These are phyloP conservation scores for Sisyra terminalis DNA, from an alignment of 2,888 invertebrate species.

Conservation along the genomic window DNA sequence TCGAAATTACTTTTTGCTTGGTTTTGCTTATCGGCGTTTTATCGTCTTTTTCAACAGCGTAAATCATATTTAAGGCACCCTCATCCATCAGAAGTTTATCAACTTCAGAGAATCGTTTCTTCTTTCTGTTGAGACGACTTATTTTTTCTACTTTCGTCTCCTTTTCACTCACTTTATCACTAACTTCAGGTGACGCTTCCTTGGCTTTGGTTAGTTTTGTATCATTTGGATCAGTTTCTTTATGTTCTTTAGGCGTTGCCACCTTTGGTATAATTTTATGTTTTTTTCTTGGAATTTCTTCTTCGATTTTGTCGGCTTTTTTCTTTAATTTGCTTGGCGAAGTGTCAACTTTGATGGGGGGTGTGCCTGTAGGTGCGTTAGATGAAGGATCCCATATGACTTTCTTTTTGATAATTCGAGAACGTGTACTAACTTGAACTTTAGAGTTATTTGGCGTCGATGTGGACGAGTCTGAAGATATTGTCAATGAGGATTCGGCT, in stretches of 20 bases:
- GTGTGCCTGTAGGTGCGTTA: slow-evolving; percentile 18
- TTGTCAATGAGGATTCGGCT: background rate
- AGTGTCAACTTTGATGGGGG: too few relatives aligned
- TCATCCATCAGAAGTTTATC: slow-evolving; percentile 68
- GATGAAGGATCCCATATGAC: slow-evolving; percentile 54
- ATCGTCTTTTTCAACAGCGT: slow-evolving; percentile 45
- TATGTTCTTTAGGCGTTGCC: slow-evolving; percentile 11
- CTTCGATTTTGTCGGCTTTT: background rate
- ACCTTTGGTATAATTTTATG: background rate
- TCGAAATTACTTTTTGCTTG: slow-evolving; percentile 23
- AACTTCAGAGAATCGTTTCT: slow-evolving; percentile 38
- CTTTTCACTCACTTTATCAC: too few relatives aligned
- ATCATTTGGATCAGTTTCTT: slow-evolving; percentile 14
- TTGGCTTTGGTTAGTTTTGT: slow-evolving; percentile 15
- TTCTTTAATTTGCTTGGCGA: background rate
- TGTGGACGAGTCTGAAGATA: slow-evolving; percentile 1
- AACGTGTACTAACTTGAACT: slow-evolving; percentile 22
- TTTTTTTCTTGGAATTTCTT: background rate
- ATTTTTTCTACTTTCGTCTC: slow-evolving; percentile 9
- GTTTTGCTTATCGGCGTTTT: slow-evolving; percentile 23
- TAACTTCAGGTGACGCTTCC: slow-evolving; percentile 15
- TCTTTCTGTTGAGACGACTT: slow-evolving; percentile 5
- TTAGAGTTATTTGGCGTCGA: slow-evolving; percentile 10
- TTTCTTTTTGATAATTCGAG: slow-evolving; percentile 51
- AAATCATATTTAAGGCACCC: slow-evolving; percentile 73